Conservation (phyloP, 2,113 vertebrate genomes). For the Lampris megalopsis region DNA sequence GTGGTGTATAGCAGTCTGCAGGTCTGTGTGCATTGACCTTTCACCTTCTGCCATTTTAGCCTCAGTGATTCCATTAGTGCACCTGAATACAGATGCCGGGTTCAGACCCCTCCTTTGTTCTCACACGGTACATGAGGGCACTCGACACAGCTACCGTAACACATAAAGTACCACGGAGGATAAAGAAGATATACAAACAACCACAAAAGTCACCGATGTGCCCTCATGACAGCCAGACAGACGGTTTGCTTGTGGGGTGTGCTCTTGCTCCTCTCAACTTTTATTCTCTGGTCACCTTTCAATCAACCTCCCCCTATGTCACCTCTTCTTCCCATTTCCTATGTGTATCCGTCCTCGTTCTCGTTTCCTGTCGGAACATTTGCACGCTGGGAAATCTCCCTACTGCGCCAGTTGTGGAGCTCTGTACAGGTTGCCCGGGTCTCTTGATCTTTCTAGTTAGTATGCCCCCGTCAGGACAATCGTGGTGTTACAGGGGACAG, state of each 20-base stretch:
- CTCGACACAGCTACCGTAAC: constrained; percentile 32
- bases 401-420: background rate
- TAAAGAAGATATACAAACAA: constrained; percentile 21
- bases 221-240: constrained; percentile 50
- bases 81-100: constrained; percentile 74
- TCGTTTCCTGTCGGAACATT: background rate
- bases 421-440: background rate
- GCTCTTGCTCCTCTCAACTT: constrained; percentile 39
- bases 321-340: constrained; percentile 17
- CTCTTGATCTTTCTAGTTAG: background rate
- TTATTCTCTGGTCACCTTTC: constrained; percentile 39
- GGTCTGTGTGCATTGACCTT: constrained; percentile 77
- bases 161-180: constrained; percentile 32
- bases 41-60: constrained; percentile 81
- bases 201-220: constrained; percentile 47
- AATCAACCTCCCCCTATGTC: constrained; percentile 23
- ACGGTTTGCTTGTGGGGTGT: constrained; percentile 30
- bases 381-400: background rate
- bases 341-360: background rate
- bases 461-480: constrained; percentile 21
- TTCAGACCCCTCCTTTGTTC: constrained; percentile 50
- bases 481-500: background rate
- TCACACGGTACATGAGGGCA: constrained; percentile 44
- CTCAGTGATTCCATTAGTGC: constrained; percentile 80
- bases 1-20: constrained; percentile 67